These are phyloP conservation scores for Zeugodacus cucurbitae DNA, from an alignment of 1,140 invertebrate species.

Conservation along the genomic window DNA sequence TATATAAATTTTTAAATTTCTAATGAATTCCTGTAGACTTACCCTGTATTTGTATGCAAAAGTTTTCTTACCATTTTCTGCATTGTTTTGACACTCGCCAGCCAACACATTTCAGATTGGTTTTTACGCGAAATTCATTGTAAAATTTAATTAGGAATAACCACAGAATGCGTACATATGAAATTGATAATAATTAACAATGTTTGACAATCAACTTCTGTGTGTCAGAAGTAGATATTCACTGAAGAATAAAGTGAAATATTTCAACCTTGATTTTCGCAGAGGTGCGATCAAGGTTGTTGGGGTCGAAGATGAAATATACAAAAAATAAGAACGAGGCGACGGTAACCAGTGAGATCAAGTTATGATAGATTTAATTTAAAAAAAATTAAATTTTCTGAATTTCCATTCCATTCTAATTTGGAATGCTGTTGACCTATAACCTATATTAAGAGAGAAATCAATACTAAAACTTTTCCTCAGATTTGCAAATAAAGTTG, in stretches of 20 bases:
- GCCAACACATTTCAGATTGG: neutral
- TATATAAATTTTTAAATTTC: too few relatives aligned
- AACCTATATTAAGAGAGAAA: too few relatives aligned
- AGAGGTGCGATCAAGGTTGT: neutral
- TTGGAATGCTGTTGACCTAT: too few relatives aligned
- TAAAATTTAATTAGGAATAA: slow-evolving; percentile 15
- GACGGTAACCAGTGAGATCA: too few relatives aligned
- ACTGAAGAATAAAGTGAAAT: neutral
- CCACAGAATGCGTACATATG: neutral
- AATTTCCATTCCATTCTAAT: too few relatives aligned
- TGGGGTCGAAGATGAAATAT: neutral
- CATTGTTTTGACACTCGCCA: neutral
- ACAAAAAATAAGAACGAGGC: too few relatives aligned
- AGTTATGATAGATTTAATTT: too few relatives aligned
- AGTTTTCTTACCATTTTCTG: neutral
- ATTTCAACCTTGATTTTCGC: neutral
- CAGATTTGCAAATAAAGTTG: too few relatives aligned
- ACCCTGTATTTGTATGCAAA: neutral
- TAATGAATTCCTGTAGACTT: too few relatives aligned
- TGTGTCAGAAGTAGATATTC: neutral
- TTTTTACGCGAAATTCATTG: neutral
- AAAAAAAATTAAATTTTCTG: too few relatives aligned
- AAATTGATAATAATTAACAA: neutral
- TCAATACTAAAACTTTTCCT: too few relatives aligned
- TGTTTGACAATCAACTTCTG: neutral